A percentile compares a stretch with the other conserved stretches of the same genome.
phyloP scores from a whole-genome alignment of 2,113 vertebrate genomes.

The Petrocephalus microphthalmus region DNA sequence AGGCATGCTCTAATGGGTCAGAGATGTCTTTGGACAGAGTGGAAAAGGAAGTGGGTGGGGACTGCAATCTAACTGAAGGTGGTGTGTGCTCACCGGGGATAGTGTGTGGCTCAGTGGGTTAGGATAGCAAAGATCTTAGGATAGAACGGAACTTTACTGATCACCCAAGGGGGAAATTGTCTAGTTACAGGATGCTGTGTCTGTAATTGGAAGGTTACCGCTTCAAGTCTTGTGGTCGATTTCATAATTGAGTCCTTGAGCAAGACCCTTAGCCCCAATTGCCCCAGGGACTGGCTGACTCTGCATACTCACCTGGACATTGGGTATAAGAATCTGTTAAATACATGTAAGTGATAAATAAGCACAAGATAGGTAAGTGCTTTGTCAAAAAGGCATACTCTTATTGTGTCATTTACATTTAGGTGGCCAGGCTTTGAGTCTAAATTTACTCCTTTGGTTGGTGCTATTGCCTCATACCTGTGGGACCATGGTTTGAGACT shows the following conservation, averaged over 20 bases:
- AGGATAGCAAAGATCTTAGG: background rate
- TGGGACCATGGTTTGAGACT: no score
- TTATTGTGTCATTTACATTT: background rate
- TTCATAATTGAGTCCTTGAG: background rate
- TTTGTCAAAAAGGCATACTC: background rate
- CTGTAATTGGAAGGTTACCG: background rate
- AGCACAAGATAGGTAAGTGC: background rate
- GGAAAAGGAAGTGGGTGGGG: background rate
- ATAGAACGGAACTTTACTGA: background rate
- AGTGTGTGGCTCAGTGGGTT: background rate
- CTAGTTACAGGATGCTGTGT: background rate
- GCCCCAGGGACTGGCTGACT: background rate
- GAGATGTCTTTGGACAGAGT: background rate
- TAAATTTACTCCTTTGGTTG: background rate
- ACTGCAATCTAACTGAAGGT: background rate
- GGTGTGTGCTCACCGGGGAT: background rate
- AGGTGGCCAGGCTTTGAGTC: background rate
- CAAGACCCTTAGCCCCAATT: background rate
- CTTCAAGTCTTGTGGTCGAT: background rate
- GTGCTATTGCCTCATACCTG: no score
- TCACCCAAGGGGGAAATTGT: background rate
- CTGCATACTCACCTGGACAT: background rate
- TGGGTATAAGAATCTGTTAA: background rate
- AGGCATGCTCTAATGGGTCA: background rate
- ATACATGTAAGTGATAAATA: background rate